Evolutionary conservation across 2,797 vertebrate genomes (phyloP), one percentile per base, ranked within the genome.

Genomic region (Harpagifer antarcticus): DNA sequence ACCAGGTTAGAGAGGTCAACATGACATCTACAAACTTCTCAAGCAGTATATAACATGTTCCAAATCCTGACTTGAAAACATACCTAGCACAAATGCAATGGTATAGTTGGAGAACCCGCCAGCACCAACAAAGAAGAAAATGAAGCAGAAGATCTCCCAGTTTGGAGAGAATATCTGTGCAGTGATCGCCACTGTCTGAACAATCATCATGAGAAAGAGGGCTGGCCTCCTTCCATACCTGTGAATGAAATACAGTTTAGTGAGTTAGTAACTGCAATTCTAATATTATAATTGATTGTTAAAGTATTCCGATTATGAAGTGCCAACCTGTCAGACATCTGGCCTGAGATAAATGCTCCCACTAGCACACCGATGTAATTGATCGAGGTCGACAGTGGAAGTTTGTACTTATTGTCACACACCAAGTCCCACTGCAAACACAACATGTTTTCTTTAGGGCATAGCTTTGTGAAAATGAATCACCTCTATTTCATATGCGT

Each of bases 61-160:
- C 1, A 43, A 61, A 52, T 54, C 33, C 12, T 57, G 42, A 16
- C 4, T 50, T 15, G 27, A 33, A 43, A 83, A 88, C 92, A 58
- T 94, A 98, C 97, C 97, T 27, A 98, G 90, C 81, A 97, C 96
- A 93, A 96, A 97, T 1, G 95, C 96, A 76, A 95, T 91, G 79
- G 95, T 94, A 9, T 96, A 97, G 91, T 98, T 98, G 61, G 97
- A 97, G 72, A 94, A 96, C 82, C 95, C 95, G 17, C 96, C 96
- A 81, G 96, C 93, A 75, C 97, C 97, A 1, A 93, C 95, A 9
- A 97, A 87, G 80, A 96, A 66, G 85, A 95, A 97, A 56, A 96
- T 90, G 17, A 96, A 53, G 0, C 89, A 79, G 83, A 97, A 98
- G 93, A 96, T 90, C 87, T 97, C 96, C 91, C 95, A 98, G 93